phyloP scores from a whole-genome alignment of 2,888 invertebrate species.

The Drosophila infuscata region DNA sequence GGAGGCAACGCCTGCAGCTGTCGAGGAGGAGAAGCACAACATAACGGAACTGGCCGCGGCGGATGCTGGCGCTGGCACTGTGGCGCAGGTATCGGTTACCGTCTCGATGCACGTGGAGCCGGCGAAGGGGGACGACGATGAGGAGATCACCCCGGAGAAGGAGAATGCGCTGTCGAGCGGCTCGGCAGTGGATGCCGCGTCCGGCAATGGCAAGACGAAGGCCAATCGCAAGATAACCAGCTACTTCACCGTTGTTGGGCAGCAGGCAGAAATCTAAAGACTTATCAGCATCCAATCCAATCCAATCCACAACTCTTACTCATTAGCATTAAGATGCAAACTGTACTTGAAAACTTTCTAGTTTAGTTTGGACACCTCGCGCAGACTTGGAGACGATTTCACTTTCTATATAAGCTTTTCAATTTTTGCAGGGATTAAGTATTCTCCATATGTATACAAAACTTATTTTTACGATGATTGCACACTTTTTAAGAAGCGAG shows the following conservation, averaged over 20 bases:
- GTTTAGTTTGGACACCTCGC: conserved; percentile 57
- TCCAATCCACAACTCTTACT: conserved; percentile 57
- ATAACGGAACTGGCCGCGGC: conserved; percentile 48
- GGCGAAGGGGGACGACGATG: conserved; percentile 51
- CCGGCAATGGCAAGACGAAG: conserved; percentile 63
- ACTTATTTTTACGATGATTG: conserved; percentile 28
- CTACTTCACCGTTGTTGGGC: conserved; percentile 82
- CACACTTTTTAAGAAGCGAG: conserved; percentile 6
- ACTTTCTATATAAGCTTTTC: conserved; percentile 46
- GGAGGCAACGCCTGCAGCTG: conserved; percentile 34
- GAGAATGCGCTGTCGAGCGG: conserved; percentile 62
- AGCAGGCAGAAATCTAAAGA: conserved; percentile 80
- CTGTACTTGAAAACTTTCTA: conserved; percentile 65
- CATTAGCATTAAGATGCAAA: conserved; percentile 69
- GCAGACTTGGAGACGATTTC: conserved; percentile 57
- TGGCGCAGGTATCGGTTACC: conserved; percentile 73
- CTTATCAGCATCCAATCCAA: conserved; percentile 60
- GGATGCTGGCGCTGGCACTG: conserved; percentile 50
- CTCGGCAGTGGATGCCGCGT: conserved; percentile 32
- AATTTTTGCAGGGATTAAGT: conserved; percentile 74
- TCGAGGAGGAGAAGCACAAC: conserved; percentile 33
- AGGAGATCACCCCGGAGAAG: conserved; percentile 66
- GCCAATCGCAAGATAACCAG: conserved; percentile 78
- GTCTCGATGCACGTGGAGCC: conserved; percentile 81
- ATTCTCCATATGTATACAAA: conserved; percentile 62